Evolutionary conservation across 2,113 vertebrate genomes (phyloP), one percentile per base, ranked within the genome.

Genomic region (Tricholaema leucomelas): DNA sequence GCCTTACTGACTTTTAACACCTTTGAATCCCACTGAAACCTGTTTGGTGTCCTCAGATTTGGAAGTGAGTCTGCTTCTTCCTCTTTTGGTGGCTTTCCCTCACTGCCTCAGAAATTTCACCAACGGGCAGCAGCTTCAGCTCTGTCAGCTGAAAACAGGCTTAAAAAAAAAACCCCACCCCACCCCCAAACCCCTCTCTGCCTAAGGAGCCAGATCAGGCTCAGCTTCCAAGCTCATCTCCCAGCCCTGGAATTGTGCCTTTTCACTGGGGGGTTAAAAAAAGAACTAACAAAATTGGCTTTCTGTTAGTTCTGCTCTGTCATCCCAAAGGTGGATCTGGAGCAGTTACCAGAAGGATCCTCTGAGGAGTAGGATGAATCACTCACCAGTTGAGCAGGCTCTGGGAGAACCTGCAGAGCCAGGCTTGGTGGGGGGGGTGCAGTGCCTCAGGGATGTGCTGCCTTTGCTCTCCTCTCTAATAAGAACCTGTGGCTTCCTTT

Each of bases 231-330:
- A 86, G 86, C 65, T 59, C 31, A 33, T 75, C 59, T 50, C 76
- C 81, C 40, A 44, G 2, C 63, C 77, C 78, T 66, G 36, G 86
- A 93, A 77, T 84, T 9, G 40, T 3, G 19, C 55, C 30, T 70
- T 75, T 83, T 63, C 0, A 1, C n/a, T 9, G 9, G 8, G 1
- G 24, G 19, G 59, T 50, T 50, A 50, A 50, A 50, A 71, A 44
- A 27, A 80, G 31, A 64, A 84, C 61, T 3, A 27, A 46, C 0
- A 1, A 69, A 59, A 20, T 63, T 70, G 67, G 71, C 63, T 87
- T 88, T 66, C 78, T 89, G 75, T 67, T 85, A 10, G 52, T 90
- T 86, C 88, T 96, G 94, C 94, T 93, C 88, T 77, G 88, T 96
- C 91, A 95, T 94, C 67, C 84, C 75, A 77, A 77, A 91, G 84